Evolutionary conservation across 2,113 vertebrate species (phyloP).

Genomic region (Mesembrinibis cayennensis): DNA sequence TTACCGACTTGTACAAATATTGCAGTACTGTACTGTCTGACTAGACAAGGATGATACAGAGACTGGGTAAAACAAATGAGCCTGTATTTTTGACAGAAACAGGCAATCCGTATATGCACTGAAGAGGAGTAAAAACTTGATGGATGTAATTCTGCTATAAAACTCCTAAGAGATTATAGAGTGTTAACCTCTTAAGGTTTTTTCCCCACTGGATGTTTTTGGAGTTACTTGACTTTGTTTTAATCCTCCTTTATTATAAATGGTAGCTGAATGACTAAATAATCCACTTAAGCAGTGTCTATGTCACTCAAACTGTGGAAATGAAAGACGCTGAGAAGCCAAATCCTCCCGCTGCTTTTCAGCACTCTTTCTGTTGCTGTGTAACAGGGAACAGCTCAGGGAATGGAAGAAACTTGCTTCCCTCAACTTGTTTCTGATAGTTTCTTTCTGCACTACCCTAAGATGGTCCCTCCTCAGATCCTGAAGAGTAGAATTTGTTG

Average conservation of each 20-base stretch:
- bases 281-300: constrained; percentile 4
- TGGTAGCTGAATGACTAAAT: constrained; percentile 19
- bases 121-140: background rate
- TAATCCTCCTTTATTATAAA: constrained; percentile 37
- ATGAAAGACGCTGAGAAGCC: background rate
- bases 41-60: background rate
- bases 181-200: background rate
- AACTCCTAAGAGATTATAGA: background rate
- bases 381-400: background rate
- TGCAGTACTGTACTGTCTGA: background rate
- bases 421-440: background rate
- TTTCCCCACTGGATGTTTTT: background rate
- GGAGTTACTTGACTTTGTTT: constrained; percentile 2
- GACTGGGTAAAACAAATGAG: background rate
- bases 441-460: background rate
- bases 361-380: background rate
- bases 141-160: background rate
- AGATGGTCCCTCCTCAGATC: background rate
- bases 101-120: background rate
- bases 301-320: background rate
- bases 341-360: background rate
- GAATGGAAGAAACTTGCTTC: background rate
- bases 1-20: background rate
- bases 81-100: background rate
- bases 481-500: background rate